Conservation (phyloP, 2,113 vertebrate genomes). For the Cheilinus undulatus region DNA sequence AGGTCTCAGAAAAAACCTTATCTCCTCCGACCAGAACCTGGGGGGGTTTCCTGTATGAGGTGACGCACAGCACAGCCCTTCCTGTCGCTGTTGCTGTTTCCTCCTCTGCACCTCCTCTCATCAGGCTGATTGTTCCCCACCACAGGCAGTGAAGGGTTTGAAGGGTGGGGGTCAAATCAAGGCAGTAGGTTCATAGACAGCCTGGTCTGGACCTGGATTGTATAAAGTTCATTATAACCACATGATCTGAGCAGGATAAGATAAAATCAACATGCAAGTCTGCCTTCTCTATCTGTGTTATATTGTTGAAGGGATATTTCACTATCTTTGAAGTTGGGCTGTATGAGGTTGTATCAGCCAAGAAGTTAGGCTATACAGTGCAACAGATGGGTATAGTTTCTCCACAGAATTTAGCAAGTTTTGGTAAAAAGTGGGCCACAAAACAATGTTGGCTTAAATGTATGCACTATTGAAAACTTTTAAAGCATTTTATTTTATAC, state of each 20-base stretch:
- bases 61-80: constrained; percentile 86
- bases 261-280: constrained; percentile 3
- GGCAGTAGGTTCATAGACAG: constrained; percentile 31
- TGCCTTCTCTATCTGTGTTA: background rate
- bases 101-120: constrained; percentile 82
- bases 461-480: too few species aligned
- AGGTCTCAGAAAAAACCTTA: constrained; percentile 85
- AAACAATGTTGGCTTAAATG: too few species aligned
- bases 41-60: constrained; percentile 83
- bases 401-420: too few species aligned
- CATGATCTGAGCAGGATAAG: constrained; percentile 1
- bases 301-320: too few species aligned
- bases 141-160: constrained; percentile 45
- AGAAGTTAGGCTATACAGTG: too few species aligned
- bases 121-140: constrained; percentile 86
- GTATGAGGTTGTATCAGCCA: too few species aligned
- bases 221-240: background rate
- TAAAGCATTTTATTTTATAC: too few species aligned
- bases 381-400: too few species aligned
- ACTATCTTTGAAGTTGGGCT: too few species aligned
- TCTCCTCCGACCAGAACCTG: constrained; percentile 86
- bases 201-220: constrained; percentile 23
- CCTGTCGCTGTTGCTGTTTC: constrained; percentile 87
- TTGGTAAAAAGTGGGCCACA: too few species aligned
- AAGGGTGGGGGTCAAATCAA: constrained; percentile 31